phyloP scores from a whole-genome alignment of 2,797 vertebrate genomes.

The Eospalax fontanierii region DNA sequence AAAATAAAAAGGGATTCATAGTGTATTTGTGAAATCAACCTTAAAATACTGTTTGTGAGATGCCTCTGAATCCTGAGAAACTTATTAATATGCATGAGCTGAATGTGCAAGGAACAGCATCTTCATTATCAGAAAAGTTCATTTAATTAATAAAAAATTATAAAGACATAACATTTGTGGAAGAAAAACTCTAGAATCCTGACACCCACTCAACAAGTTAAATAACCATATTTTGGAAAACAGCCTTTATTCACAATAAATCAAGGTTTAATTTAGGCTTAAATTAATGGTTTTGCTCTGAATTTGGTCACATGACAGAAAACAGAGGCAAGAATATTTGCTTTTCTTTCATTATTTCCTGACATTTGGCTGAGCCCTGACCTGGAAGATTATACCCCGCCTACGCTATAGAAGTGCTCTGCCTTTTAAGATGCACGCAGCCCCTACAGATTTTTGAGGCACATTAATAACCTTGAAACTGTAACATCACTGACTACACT shows the following conservation, averaged over 20 bases:
- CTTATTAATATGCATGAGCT: background rate
- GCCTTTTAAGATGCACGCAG: conserved; percentile 75
- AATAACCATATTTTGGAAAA: conserved; percentile 68
- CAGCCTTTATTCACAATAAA: conserved; percentile 40
- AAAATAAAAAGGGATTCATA: background rate
- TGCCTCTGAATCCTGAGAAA: background rate
- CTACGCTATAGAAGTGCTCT: conserved; percentile 74
- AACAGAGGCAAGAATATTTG: conserved; percentile 65
- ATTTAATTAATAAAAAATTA: conserved; percentile 6
- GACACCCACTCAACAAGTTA: background rate
- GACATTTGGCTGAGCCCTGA: conserved; percentile 69
- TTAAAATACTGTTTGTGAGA: background rate
- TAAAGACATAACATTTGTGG: background rate
- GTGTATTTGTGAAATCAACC: background rate
- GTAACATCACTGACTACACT: conserved; percentile 75
- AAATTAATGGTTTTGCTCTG: conserved; percentile 45
- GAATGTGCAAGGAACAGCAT: background rate
- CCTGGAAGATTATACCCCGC: conserved; percentile 20
- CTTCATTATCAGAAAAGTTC: background rate
- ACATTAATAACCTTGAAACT: conserved; percentile 87
- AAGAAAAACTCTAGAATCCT: background rate
- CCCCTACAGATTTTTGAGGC: conserved; percentile 83
- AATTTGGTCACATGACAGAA: conserved; percentile 54
- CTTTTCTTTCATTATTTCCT: conserved; percentile 70
- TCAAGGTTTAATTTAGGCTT: conserved; percentile 26